phyloP scores from a whole-genome alignment of 2,113 vertebrate genomes.

The Peromyscus californicus region DNA sequence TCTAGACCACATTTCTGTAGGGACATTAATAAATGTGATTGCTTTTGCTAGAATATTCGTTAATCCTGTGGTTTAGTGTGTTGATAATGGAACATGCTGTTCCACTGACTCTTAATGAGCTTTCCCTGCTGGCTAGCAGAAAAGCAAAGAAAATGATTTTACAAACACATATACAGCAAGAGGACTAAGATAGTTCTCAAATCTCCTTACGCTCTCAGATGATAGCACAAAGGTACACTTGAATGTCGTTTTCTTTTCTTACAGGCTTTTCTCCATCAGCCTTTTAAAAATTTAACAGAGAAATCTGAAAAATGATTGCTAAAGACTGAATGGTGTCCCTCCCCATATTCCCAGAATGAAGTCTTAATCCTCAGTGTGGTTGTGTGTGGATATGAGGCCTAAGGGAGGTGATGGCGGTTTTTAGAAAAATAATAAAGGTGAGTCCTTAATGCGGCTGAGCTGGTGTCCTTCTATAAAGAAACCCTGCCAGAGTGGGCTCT shows the following conservation, averaged over 20 bases:
- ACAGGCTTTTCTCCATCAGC: background rate
- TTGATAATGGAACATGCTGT: constrained; percentile 44
- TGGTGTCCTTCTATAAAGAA: background rate
- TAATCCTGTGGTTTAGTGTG: constrained; percentile 69
- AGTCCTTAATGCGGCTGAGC: background rate
- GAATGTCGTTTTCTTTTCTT: constrained; percentile 11
- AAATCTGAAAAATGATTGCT: background rate
- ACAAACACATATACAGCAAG: background rate
- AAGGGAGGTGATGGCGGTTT: background rate
- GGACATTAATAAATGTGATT: constrained; percentile 70
- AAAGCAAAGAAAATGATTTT: constrained; percentile 53
- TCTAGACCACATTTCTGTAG: constrained; percentile 44
- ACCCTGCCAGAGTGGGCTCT: background rate
- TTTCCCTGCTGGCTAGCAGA: background rate
- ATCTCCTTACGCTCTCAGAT: background rate
- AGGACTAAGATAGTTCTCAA: constrained; percentile 18
- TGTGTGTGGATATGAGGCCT: background rate
- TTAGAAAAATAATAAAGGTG: background rate
- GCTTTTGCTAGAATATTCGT: constrained; percentile 65
- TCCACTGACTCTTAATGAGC: constrained; percentile 51
- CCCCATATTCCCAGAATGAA: background rate
- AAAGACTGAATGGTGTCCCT: background rate
- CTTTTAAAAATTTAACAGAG: background rate
- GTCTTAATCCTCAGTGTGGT: background rate
- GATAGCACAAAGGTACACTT: background rate